Percentiles rank a stretch among this genome's conserved stretches.
Evolutionary conservation across 2,888 invertebrate genomes (phyloP).

Genomic region (Apodemia hepburni): DNA sequence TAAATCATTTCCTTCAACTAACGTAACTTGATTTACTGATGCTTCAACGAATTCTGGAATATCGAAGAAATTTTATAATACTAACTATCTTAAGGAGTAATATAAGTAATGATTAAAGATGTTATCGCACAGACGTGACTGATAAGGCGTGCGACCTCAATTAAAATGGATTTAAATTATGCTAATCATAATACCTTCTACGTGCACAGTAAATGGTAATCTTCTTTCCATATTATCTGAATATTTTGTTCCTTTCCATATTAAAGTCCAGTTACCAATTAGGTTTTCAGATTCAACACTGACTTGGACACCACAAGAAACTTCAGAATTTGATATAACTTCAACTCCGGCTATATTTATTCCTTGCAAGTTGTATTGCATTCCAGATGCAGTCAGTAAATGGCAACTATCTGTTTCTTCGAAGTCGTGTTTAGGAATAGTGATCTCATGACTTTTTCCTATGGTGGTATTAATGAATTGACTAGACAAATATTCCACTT

Average conservation of each 20-base stretch:
- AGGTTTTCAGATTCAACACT: conserved; percentile 40
- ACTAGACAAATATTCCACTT: conserved; percentile 8
- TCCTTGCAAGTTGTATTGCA: conserved; percentile 41
- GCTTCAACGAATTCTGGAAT: conserved; percentile 49
- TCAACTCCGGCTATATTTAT: conserved; percentile 42
- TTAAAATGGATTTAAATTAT: conserved; percentile 34
- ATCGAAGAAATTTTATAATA: conserved; percentile 23
- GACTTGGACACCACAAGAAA: conserved; percentile 48
- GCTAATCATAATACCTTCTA: conserved; percentile 52
- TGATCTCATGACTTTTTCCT: conserved; percentile 8
- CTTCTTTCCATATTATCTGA: conserved; percentile 46
- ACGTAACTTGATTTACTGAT: conserved; percentile 36
- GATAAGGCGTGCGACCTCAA: conserved; percentile 42
- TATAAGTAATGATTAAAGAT: conserved; percentile 15
- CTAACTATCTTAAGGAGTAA: conserved; percentile 16
- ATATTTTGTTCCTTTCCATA: conserved; percentile 41
- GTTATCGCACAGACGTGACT: conserved; percentile 47
- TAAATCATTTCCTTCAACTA: conserved; percentile 49
- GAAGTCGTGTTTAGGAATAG: conserved; percentile 20
- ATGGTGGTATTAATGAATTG: conserved; percentile 12
- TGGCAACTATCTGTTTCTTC: conserved; percentile 45
- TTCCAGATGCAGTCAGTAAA: conserved; percentile 45
- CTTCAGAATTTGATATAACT: conserved; percentile 33
- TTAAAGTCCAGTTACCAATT: conserved; percentile 55
- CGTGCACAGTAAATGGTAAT: conserved; percentile 46